Conservation (phyloP, 2,797 vertebrate species). For the Lepus oiostolus region DNA sequence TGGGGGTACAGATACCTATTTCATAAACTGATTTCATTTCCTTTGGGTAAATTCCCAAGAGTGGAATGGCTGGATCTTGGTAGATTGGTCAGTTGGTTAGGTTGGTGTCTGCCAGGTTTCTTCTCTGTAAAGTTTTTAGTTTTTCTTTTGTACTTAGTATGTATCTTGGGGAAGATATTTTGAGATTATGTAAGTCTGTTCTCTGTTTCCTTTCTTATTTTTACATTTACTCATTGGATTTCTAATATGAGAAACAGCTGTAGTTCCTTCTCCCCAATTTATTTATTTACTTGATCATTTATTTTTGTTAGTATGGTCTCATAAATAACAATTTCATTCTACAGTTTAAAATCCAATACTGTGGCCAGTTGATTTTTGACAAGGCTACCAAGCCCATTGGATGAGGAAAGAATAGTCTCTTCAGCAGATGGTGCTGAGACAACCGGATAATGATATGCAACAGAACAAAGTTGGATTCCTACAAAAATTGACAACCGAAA, state of each 20-base stretch:
- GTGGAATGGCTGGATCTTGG: too few species aligned
- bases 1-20: too few species aligned
- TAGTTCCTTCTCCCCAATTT: not conserved
- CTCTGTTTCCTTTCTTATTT: not conserved
- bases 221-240: not conserved
- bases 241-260: not conserved
- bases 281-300: not conserved
- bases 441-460: not conserved
- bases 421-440: too few species aligned
- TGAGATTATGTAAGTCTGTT: not conserved
- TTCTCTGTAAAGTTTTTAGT: not conserved
- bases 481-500: not conserved
- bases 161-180: not conserved
- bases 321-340: not conserved
- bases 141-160: not conserved
- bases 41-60: too few species aligned
- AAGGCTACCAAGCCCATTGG: too few species aligned
- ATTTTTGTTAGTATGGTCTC: not conserved
- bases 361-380: not conserved
- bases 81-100: not conserved
- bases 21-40: too few species aligned
- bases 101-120: not conserved
- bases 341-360: not conserved
- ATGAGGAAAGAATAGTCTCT: too few species aligned
- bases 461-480: not conserved